Conservation (phyloP, 2,113 vertebrate genomes). For the Butorides virescens region DNA sequence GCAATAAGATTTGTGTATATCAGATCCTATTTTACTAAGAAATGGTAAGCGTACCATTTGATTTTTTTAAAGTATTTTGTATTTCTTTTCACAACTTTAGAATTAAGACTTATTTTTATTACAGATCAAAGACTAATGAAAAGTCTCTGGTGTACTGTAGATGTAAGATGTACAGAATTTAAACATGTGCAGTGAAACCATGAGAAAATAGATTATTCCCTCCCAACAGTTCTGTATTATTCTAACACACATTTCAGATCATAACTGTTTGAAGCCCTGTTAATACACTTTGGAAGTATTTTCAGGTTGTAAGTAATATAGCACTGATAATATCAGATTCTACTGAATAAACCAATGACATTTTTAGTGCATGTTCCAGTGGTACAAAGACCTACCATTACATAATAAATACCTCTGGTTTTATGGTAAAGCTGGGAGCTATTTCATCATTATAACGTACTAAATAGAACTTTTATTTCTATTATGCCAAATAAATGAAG, state of each 20-base stretch:
- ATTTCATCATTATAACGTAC: conserved; percentile 44
- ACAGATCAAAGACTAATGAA: neutral
- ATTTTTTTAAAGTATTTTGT: neutral
- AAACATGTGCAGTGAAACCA: neutral
- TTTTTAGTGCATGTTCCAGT: neutral
- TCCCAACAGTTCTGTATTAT: neutral
- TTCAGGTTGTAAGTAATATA: neutral
- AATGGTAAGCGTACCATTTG: neutral
- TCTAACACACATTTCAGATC: neutral
- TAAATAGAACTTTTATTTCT: conserved; percentile 64
- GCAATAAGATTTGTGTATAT: neutral
- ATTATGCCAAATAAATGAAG: conserved; percentile 69
- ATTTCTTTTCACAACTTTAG: neutral
- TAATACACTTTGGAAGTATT: neutral
- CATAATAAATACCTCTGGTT: conserved; percentile 40
- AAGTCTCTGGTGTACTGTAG: neutral
- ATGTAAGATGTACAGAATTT: neutral
- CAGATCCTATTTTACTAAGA: neutral
- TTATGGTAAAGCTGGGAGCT: conserved; percentile 53
- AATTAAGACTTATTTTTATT: neutral
- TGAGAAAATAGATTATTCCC: neutral
- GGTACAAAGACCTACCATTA: conserved; percentile 21
- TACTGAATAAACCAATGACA: conserved; percentile 45
- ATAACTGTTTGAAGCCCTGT: neutral
- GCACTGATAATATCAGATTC: neutral